Base-by-base conservation (phyloP, 2,797 vertebrate genomes). In the Podarcis siculus region DNA sequence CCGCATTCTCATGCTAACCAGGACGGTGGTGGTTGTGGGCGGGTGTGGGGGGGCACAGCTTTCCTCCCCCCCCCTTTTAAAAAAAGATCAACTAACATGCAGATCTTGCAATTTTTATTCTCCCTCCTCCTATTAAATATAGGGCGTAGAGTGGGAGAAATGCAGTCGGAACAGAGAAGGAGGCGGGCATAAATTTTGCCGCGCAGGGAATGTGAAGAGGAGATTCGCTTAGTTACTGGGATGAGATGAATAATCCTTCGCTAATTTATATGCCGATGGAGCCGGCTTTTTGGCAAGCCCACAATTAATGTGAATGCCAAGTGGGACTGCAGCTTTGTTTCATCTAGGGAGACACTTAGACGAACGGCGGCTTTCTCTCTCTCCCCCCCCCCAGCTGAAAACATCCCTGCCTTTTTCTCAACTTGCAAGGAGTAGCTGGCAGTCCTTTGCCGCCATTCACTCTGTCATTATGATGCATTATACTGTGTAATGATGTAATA, bases 401-500 rank as follows among this genome's bases (percentile, higher is more conserved):
- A 96, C 93, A 95, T 91, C 91, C 92, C 94, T 95, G 94, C 96
- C 95, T 94, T 96, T 96, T 75, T 85, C 95, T 96, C 95, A 96
- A 96, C 96, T 97, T 96, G 96, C 95, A 95, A 96, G 96, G 82
- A 94, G 95, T 96, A 94, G 91, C 95, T 95, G 95, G 96, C 96
- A 94, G 96, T 97, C 96, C 96, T 97, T 97, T 94, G 73, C 95
- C 95, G 94, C 96, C 94, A 96, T 96, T 96, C 97, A 97, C 96
- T 97, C 96, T 95, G 96, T 96, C 97, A 97, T 97, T 97, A 97
- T 97, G 97, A 97, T 97, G 96, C 96, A 97, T 97, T 97, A 97
- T 97, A 97, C 96, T 96, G 95, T 92, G 97, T 97, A 97, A 97
- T 97, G 97, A 97, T 97, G 97, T 97, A 97, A 97, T 96, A 97